Evolutionary conservation across 2,888 invertebrate genomes (phyloP), one percentile per base, ranked within the genome.

Genomic region (Clistopyga incitator): DNA sequence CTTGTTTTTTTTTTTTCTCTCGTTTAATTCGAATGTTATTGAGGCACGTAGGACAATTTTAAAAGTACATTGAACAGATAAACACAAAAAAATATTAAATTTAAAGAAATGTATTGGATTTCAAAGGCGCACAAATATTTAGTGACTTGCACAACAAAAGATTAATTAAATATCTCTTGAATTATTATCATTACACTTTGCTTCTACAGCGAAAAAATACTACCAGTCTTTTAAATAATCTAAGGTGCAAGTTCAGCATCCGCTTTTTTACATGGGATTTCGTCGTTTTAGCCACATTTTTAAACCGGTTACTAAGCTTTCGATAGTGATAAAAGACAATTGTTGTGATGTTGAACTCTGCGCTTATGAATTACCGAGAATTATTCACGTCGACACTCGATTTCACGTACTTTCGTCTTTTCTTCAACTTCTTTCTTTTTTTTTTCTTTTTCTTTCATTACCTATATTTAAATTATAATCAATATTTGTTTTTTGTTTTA

Each of bases 381-480:
- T 59, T 56, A 64, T 54, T 67, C 61, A 68, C 68, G 82, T 78
- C 82, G 78, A 64, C 78, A 70, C 70, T 74, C 78, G 82, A 82
- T 70, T 78, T 47, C 68, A 76, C 80, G 72, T 88, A 87, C 86
- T 85, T 89, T 88, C 87, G 86, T 87, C 86, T 88, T 88, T 88
- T 86, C 83, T 82, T 88, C 84, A 86, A 84, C 77, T 79, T 85
- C 74, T 67, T 70, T 25, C 84, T 67, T 45, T 86, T 89, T 89
- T 88, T 88, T 85, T 87, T 89, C 78, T 68, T 75, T 34, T 64
- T 13, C n/a, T 34, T 83, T 76, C 81, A 82, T 90, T 90, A 90
- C 88, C 91, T 92, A 92, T 88, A 90, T 85, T 92, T 92, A 92
- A 92, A 91, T 92, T 92, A 92, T 90, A 67, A 91, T 91, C 90